These are phyloP conservation scores for Corythornis madagascariensis DNA, from an alignment of 2,113 vertebrate genomes.

Conservation along the genomic window DNA sequence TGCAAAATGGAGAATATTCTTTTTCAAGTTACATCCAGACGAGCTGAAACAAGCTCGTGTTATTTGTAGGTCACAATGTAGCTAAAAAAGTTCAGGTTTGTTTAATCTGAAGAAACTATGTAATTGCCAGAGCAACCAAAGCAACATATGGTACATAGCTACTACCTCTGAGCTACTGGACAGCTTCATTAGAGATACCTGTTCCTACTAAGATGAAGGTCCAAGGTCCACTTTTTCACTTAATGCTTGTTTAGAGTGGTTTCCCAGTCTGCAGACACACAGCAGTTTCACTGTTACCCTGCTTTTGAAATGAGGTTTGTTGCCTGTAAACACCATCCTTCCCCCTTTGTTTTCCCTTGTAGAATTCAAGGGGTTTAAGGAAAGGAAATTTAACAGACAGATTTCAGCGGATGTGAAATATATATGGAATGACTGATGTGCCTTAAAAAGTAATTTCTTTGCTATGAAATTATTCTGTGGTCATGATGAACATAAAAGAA, in stretches of 20 bases:
- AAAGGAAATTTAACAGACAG: background rate
- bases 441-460: conserved; percentile 59
- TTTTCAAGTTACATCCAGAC: background rate
- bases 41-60: background rate
- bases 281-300: background rate
- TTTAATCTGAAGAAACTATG: conserved; percentile 31
- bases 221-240: background rate
- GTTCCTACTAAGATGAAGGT: background rate
- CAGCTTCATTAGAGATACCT: background rate
- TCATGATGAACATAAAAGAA: background rate
- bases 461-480: conserved; percentile 11
- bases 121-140: conserved; percentile 56
- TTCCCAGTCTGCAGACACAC: background rate
- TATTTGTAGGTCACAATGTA: background rate
- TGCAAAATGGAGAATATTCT: background rate
- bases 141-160: conserved; percentile 38
- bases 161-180: conserved; percentile 44
- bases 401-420: background rate
- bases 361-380: background rate
- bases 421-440: conserved; percentile 51
- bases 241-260: background rate
- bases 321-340: background rate
- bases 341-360: background rate
- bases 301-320: conserved; percentile 1
- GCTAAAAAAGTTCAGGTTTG: conserved; percentile 35